A percentile compares a stretch with the other conserved stretches of the same genome.
These are phyloP conservation scores for Pristionchus mayeri DNA, from an alignment of 2,888 invertebrate species.

Conservation along the genomic window DNA sequence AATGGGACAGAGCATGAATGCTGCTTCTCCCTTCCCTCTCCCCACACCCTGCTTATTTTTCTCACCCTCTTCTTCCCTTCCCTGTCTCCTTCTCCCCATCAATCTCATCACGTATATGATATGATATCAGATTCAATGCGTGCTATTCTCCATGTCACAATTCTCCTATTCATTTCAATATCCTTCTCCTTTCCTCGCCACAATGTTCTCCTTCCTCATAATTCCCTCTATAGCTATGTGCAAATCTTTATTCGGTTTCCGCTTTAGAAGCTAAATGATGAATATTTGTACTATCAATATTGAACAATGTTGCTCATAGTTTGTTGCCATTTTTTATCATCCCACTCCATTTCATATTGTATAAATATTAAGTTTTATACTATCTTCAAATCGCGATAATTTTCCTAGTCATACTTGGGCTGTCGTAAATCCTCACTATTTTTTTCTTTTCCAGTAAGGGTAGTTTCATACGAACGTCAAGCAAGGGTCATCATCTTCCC, in stretches of 20 bases:
- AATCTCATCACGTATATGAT: background rate
- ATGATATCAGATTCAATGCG: background rate
- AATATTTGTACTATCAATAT: no score
- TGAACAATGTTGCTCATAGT: no score
- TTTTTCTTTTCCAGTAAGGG: background rate
- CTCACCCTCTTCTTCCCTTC: background rate
- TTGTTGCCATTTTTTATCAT: no score
- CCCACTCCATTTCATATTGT: no score
- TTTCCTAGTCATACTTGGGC: no score
- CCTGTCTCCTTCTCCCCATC: background rate
- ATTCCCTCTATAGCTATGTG: background rate
- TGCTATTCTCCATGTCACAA: background rate
- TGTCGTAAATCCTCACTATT: background rate
- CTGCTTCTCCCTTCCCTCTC: conserved; percentile 7
- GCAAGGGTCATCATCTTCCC: background rate
- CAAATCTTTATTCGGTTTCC: background rate
- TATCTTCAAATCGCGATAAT: no score
- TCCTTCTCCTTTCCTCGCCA: background rate
- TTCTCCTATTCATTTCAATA: background rate
- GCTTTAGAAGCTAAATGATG: no score
- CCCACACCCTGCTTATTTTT: background rate
- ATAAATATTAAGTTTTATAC: no score
- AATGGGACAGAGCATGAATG: conserved; percentile 21
- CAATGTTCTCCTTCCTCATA: background rate
- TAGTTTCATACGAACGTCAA: background rate